Percentiles rank a stretch among this genome's conserved stretches.
phyloP scores from a whole-genome alignment of 2,797 vertebrate species.

The Sylvia borin region DNA sequence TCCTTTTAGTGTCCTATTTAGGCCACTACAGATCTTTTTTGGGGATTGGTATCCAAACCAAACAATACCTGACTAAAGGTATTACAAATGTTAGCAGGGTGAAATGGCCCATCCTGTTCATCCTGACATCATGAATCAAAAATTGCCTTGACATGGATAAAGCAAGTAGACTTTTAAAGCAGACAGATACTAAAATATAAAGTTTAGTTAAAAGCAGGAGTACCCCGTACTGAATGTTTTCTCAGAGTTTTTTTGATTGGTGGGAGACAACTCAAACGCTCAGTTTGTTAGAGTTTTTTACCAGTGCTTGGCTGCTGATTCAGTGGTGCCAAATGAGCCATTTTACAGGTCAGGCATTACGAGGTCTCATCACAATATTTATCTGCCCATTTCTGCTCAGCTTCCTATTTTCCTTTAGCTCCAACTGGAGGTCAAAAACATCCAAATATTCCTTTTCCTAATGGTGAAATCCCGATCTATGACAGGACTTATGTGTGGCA shows the following conservation, averaged over 20 bases:
- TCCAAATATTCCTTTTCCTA: not conserved
- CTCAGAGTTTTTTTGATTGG: not conserved
- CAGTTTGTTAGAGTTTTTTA: not conserved
- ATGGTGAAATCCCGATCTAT: not conserved
- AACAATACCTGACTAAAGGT: not conserved
- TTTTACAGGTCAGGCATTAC: not conserved
- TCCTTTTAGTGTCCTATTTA: not conserved
- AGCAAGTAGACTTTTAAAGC: not conserved
- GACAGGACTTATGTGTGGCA: not conserved
- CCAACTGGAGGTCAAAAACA: not conserved
- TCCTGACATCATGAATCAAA: not conserved
- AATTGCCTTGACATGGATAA: not conserved
- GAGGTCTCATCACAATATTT: not conserved
- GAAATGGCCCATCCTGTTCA: not conserved
- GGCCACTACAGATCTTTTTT: not conserved
- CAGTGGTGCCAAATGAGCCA: not conserved
- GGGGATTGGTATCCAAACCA: not conserved
- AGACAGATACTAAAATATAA: not conserved
- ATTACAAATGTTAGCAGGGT: accelerated
- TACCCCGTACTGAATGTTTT: not conserved
- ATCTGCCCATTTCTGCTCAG: not conserved
- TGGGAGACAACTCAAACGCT: not conserved
- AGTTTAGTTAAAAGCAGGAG: not conserved
- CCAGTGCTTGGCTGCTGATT: not conserved
- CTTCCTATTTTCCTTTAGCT: not conserved